These are phyloP conservation scores for Eospalax fontanierii DNA, from an alignment of 2,797 vertebrate genomes.

Conservation along the genomic window DNA sequence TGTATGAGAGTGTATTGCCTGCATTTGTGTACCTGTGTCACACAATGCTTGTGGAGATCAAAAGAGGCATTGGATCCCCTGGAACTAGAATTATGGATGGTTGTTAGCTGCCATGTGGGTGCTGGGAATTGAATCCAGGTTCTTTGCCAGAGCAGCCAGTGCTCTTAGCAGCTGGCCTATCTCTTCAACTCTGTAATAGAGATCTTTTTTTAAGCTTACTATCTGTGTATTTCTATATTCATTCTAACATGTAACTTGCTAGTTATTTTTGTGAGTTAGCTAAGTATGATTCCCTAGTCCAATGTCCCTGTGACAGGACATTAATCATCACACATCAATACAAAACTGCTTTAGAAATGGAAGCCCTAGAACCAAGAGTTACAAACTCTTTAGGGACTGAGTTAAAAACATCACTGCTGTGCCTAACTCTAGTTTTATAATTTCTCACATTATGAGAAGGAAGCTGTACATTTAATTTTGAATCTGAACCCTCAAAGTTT, in stretches of 20 bases:
- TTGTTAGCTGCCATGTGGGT: too few relatives aligned
- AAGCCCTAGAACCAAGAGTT: constrained; percentile 37
- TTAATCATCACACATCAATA: background rate
- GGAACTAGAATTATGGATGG: too few relatives aligned
- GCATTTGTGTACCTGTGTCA: too few relatives aligned
- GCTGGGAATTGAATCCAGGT: too few relatives aligned
- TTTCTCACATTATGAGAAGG: background rate
- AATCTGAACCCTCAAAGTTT: constrained; percentile 26
- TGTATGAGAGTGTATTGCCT: too few relatives aligned
- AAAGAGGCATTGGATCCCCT: too few relatives aligned
- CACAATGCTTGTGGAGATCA: too few relatives aligned
- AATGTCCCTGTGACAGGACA: background rate
- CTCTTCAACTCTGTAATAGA: too few relatives aligned
- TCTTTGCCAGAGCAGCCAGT: too few relatives aligned
- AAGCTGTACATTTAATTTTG: background rate
- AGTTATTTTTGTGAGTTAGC: background rate
- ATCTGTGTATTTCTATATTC: background rate
- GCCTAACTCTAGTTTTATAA: constrained; percentile 32
- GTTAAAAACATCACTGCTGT: constrained; percentile 7
- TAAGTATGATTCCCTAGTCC: background rate
- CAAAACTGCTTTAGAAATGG: background rate
- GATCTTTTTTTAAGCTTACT: too few relatives aligned
- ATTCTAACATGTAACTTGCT: background rate
- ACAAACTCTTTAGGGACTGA: background rate
- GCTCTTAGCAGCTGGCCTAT: too few relatives aligned